A percentile compares a stretch with the other conserved stretches of the same genome.
These are phyloP conservation scores for Tridacna crocea DNA, from an alignment of 2,888 invertebrate genomes.

Conservation along the genomic window DNA sequence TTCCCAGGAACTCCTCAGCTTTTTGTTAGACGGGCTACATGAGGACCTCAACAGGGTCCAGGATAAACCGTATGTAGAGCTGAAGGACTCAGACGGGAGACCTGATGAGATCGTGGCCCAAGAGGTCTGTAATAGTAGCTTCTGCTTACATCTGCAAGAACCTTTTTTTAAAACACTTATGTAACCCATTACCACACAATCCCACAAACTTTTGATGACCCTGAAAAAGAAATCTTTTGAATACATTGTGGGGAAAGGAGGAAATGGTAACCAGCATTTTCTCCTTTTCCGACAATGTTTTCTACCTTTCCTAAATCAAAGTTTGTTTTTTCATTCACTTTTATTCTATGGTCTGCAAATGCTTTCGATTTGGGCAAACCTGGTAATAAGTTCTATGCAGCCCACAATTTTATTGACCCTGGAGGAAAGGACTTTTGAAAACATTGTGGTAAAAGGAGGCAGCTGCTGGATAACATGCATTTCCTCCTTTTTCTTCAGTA, in stretches of 20 bases:
- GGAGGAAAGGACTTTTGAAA: too few species aligned
- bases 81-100: constrained; percentile 91
- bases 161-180: not conserved
- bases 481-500: too few species aligned
- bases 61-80: constrained; percentile 89
- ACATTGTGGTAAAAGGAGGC: too few species aligned
- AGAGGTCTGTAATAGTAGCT: constrained; percentile 83
- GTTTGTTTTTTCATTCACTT: too few species aligned
- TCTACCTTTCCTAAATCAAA: too few species aligned
- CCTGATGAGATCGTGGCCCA: constrained; percentile 89
- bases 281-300: not conserved
- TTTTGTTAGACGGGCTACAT: constrained; percentile 95
- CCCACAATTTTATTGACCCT: too few species aligned
- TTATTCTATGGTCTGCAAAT: too few species aligned
- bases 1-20: constrained; percentile 96
- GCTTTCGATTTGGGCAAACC: too few species aligned
- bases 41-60: constrained; percentile 94
- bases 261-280: not conserved
- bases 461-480: too few species aligned
- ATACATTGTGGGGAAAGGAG: not conserved
- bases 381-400: too few species aligned
- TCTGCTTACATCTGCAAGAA: not conserved
- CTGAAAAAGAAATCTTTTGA: not conserved
- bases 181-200: not conserved
- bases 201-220: not conserved